Evolutionary conservation across 2,113 vertebrate genomes (phyloP).

Genomic region (Chloebia gouldiae): DNA sequence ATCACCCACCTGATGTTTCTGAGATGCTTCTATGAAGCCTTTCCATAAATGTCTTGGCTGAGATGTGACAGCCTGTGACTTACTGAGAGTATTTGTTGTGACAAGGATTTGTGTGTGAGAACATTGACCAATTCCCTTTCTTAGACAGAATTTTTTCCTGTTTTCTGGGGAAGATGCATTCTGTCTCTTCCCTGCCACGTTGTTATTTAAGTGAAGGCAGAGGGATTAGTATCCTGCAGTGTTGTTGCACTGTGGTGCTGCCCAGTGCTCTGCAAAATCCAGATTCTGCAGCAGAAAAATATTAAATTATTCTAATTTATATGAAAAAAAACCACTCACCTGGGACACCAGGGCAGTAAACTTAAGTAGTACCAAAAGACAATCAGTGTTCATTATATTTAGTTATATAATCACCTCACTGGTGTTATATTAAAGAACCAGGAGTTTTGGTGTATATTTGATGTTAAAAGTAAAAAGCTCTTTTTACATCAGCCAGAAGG

Average conservation of each 20-base stretch:
- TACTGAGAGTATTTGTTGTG: background rate
- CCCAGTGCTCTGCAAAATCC: background rate
- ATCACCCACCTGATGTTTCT: background rate
- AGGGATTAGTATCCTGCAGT: background rate
- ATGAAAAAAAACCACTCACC: background rate
- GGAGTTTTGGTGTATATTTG: background rate
- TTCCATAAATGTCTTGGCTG: background rate
- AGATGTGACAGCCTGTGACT: background rate
- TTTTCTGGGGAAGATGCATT: background rate
- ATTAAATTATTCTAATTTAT: background rate
- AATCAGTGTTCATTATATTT: background rate
- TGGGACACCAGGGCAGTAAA: background rate
- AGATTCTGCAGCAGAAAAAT: background rate
- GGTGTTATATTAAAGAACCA: background rate
- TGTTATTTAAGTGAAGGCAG: background rate
- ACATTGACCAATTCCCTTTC: background rate
- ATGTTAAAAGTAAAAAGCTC: background rate
- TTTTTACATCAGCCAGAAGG: background rate
- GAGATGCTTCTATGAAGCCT: background rate
- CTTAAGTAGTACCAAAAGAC: background rate
- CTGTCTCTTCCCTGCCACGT: background rate
- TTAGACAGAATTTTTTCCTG: fast-evolving
- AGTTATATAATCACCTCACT: background rate
- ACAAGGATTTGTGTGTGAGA: background rate
- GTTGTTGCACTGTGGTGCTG: background rate